These are phyloP conservation scores for Reinhardtius hippoglossoides DNA, from an alignment of 2,113 vertebrate species.

Conservation along the genomic window DNA sequence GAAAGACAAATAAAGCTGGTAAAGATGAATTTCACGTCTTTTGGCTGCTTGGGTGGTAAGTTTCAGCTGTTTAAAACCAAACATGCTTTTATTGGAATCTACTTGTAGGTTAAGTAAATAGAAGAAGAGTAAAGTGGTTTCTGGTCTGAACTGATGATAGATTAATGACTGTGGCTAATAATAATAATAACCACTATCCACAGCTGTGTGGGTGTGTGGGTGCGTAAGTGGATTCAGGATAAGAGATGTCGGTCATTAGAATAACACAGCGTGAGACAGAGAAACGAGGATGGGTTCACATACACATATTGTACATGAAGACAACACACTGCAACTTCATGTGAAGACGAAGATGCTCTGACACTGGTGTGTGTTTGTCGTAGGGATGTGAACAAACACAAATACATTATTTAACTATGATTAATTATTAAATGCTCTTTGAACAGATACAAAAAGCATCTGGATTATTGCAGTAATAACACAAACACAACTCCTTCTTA, in stretches of 20 bases:
- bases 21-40: constrained; percentile 68
- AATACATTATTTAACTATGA: neutral
- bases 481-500: no score
- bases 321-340: no score
- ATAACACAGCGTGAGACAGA: constrained; percentile 2
- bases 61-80: constrained; percentile 43
- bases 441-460: no score
- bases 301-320: no score
- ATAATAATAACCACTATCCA: constrained; percentile 33
- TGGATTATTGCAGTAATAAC: no score
- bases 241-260: constrained; percentile 12
- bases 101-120: constrained; percentile 55
- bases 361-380: neutral
- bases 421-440: no score
- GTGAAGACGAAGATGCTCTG: neutral
- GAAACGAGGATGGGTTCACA: neutral
- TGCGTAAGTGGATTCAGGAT: neutral
- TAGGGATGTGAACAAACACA: neutral
- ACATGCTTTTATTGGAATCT: constrained; percentile 58
- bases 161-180: constrained; percentile 47
- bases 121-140: constrained; percentile 28
- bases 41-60: constrained; percentile 49
- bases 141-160: constrained; percentile 41
- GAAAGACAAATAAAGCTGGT: constrained; percentile 27
- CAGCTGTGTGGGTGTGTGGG: constrained; percentile 3